These are phyloP conservation scores for Penaeus vannamei DNA, from an alignment of 1,140 invertebrate species.

Conservation along the genomic window DNA sequence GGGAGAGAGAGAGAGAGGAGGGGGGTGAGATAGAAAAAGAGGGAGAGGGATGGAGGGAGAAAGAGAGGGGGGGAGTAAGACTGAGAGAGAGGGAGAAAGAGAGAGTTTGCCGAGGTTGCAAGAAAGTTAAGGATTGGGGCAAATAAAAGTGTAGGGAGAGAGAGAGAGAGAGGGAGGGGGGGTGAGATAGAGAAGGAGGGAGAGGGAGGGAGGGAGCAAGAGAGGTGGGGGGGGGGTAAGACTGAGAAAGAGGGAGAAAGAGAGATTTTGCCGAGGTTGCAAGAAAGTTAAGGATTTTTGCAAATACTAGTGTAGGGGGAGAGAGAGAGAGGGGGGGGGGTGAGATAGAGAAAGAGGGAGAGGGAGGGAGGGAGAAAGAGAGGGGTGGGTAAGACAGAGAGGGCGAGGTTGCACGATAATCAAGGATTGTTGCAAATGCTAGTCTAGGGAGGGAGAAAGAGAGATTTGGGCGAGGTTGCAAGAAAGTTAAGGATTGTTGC, in stretches of 20 bases:
- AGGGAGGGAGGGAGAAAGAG: not conserved
- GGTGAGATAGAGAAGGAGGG: not conserved
- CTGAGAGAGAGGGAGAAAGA: too few relatives aligned
- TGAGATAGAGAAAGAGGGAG: not conserved
- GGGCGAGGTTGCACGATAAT: not conserved
- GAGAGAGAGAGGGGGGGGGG: not conserved
- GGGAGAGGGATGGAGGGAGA: not conserved
- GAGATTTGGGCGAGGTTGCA: too few relatives aligned
- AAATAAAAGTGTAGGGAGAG: conserved; percentile 4
- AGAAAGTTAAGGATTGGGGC: not conserved
- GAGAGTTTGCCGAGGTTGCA: too few relatives aligned
- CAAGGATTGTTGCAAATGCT: not conserved
- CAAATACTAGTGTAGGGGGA: not conserved
- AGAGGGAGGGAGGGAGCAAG: not conserved
- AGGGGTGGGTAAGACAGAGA: not conserved
- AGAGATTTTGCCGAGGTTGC: too few relatives aligned
- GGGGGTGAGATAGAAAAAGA: not conserved
- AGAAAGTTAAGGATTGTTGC: too few relatives aligned
- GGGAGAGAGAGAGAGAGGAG: too few relatives aligned
- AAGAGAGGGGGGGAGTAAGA: conserved; percentile 6
- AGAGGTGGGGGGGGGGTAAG: not conserved
- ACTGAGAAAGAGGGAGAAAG: too few relatives aligned
- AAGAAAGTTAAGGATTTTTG: too few relatives aligned
- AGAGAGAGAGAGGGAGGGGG: conserved; percentile 7
- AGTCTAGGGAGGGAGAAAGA: too few relatives aligned